Evolutionary conservation across 2,888 invertebrate genomes (phyloP), one percentile per base, ranked within the genome.

Genomic region (Noctua pronuba): DNA sequence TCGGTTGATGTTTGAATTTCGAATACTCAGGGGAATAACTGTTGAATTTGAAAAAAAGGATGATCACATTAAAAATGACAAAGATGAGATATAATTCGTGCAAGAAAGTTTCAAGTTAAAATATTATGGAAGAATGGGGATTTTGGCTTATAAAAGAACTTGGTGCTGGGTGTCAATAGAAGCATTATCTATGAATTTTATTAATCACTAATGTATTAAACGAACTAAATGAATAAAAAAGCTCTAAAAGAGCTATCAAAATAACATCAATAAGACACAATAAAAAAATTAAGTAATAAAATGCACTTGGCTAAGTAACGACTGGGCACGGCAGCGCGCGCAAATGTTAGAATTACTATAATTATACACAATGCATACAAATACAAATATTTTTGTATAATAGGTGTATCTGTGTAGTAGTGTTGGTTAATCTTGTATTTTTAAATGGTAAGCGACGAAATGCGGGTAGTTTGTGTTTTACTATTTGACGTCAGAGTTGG

Each of bases 361-460:
- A 94, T 91, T 94, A 95, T 95, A 95, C 94, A 95, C 95, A 93
- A 92, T 93, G 93, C 95, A 94, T 94, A 95, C 94, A 94, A 95
- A 95, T 95, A 94, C 94, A 94, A 88, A 95, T 96, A 96, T 96
- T 96, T 96, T 96, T 96, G 94, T 96, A 96, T 95, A 93, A 93
- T 95, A 96, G 95, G 95, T 93, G 95, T 93, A 93, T 94, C 94
- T 93, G 94, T 96, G 96, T 96, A 95, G 95, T 96, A 96, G 95
- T 90, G 94, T 95, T 95, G 95, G 93, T 84, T 96, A 95, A 85
- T 82, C 92, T 93, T 95, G 95, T 96, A 95, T 93, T 94, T 94
- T 93, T 88, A 90, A 93, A 91, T 86, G 83, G 86, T 86, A 86
- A 84, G 65, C 60, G 80, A 67, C 68, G 81, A 75, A 60, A 74